Base-by-base conservation (phyloP, 2,113 vertebrate species). In the Halichoeres trimaculatus region DNA sequence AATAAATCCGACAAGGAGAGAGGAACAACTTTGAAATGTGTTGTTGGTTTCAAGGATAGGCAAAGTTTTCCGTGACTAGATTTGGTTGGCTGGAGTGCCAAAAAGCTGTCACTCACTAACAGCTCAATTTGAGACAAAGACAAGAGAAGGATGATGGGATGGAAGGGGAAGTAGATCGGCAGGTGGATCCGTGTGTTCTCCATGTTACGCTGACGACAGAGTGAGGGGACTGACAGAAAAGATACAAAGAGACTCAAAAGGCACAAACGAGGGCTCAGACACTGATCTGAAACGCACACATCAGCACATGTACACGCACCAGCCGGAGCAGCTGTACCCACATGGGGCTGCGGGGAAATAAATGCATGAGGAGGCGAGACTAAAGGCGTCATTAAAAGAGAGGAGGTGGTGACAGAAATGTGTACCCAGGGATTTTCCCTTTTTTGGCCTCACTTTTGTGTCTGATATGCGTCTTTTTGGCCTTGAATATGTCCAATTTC, bases 371-470 rank as follows among this genome's bases (percentile, higher is more conserved):
- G 89, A 78, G 78, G 86, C 71, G 73, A 81, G 80, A 90, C 88
- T 88, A 88, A 91, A 89, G 90, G 86, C 83, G 86, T 86, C 83
- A 83, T 87, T 90, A 88, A 89, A 86, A 84, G 74, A 89, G 54
- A 71, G 80, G 80, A 85, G 79, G 75, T 79, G 56, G 82, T 83
- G 88, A 89, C 85, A 88, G 86, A 90, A 90, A 93, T 90, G 89
- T 83, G 81, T 70, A 62, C 76, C 81, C 38, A 64, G 90, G 90
- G 90, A 90, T 74, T 90, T 84, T 76, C 55, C 63, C 58, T 75
- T 80, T 69, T 80, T 69, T 60, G 45, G 50, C 3, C 60, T 76
- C 71, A 55, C 74, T 83, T 76, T 67, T 74, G 65, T 80, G 62
- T 52, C 47, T 41, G 36, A 71, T 54, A 26, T 38, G 13, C 19